Conservation (phyloP, 1,140 invertebrate genomes). For the Hirudo medicinalis region DNA sequence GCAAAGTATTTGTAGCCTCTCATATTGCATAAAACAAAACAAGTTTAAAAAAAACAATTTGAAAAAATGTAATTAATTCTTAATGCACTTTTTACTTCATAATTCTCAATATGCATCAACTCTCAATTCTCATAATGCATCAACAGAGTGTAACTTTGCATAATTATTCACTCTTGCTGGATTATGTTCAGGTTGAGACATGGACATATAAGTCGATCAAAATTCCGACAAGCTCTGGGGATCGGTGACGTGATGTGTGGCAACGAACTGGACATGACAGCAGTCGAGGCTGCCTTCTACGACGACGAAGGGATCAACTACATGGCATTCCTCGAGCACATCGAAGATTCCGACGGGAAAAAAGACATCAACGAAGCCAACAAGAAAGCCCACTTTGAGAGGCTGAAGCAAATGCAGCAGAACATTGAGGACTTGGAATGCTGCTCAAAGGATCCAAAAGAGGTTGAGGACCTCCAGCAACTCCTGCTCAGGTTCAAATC, state of each 20-base stretch:
- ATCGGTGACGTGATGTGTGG: not conserved
- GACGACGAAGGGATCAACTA: conserved; percentile 7
- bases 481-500: not conserved
- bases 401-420: not conserved
- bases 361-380: not conserved
- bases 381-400: not conserved
- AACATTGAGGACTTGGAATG: not conserved
- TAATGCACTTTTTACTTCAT: not conserved
- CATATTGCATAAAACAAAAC: not conserved
- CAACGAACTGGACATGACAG: not conserved
- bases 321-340: not conserved
- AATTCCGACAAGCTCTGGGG: not conserved
- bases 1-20: no score
- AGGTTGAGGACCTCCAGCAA: not conserved
- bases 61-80: not conserved
- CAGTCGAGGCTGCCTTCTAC: not conserved
- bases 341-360: not conserved
- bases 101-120: no score
- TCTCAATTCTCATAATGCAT: no score
- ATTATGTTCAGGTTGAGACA: not conserved
- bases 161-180: not conserved
- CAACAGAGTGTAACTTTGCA: not conserved
- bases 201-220: not conserved
- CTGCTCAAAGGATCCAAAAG: not conserved
- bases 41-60: no score